These are phyloP conservation scores for Philereme vetulata DNA, from an alignment of 2,888 invertebrate genomes.

Conservation along the genomic window DNA sequence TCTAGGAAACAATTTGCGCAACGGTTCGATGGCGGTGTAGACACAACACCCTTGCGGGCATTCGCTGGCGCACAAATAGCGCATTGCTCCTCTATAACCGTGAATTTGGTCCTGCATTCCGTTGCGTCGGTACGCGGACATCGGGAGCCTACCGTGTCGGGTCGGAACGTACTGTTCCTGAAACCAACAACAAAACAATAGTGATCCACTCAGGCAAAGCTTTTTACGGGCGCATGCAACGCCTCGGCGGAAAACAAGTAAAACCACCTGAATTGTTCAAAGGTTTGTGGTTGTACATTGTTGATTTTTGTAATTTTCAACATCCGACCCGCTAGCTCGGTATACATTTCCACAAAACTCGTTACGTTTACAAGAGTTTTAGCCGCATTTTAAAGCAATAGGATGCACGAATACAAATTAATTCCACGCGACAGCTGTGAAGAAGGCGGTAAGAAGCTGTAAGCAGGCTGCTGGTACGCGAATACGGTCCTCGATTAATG, in stretches of 20 bases:
- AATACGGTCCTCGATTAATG: constrained; percentile 17
- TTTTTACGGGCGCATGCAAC: constrained; percentile 22
- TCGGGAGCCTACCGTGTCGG: constrained; percentile 69
- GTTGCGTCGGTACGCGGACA: constrained; percentile 67
- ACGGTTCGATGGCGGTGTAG: constrained; percentile 61
- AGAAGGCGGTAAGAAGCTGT: background rate
- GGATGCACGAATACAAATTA: constrained; percentile 16
- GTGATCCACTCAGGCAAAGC: constrained; percentile 38
- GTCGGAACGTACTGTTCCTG: constrained; percentile 79
- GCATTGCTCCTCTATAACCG: constrained; percentile 71
- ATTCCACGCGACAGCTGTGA: constrained; percentile 11
- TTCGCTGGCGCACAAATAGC: constrained; percentile 60
- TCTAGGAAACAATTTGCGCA: constrained; percentile 57
- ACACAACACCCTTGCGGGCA: constrained; percentile 48
- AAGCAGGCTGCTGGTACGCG: constrained; percentile 45
- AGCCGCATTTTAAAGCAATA: constrained; percentile 13
- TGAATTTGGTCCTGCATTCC: constrained; percentile 76
- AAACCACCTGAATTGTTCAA: constrained; percentile 24
- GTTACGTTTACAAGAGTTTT: constrained; percentile 14
- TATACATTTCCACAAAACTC: constrained; percentile 9
- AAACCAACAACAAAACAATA: constrained; percentile 69
- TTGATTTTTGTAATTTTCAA: constrained; percentile 21
- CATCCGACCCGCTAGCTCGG: constrained; percentile 6
- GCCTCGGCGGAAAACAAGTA: constrained; percentile 21
- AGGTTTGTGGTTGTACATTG: constrained; percentile 19